phyloP scores from a whole-genome alignment of 2,797 vertebrate genomes.

The Eulemur rubriventer region DNA sequence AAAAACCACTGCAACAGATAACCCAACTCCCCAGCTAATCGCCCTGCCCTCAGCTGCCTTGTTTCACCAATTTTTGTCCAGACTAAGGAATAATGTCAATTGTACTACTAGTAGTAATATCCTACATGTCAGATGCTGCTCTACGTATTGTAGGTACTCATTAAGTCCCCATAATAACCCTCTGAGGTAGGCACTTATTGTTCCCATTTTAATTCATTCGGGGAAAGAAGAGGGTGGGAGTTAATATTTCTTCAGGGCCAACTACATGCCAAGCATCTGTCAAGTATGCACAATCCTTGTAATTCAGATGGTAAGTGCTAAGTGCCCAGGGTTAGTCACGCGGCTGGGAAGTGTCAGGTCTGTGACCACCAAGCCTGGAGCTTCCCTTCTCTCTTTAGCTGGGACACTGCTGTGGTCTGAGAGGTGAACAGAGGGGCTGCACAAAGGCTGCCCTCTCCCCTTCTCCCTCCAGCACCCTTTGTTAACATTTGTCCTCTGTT shows the following conservation, averaged over 20 bases:
- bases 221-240: neutral
- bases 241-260: neutral
- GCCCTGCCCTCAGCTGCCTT: neutral
- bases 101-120: neutral
- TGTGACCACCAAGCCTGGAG: neutral
- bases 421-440: neutral
- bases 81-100: neutral
- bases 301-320: neutral
- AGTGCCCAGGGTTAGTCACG: neutral
- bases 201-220: neutral
- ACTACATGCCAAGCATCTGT: neutral
- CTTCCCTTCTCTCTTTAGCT: neutral
- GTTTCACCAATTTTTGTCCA: neutral
- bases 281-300: neutral
- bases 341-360: neutral
- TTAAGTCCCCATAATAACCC: neutral
- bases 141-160: neutral
- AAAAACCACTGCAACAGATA: conserved; percentile 55
- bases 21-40: conserved; percentile 50
- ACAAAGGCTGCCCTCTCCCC: neutral
- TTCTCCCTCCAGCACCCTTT: neutral
- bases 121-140: neutral
- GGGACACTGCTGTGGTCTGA: neutral
- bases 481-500: neutral
- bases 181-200: neutral